Evolutionary conservation across 2,888 invertebrate genomes (phyloP).

Genomic region (Glaucopsyche alexis): DNA sequence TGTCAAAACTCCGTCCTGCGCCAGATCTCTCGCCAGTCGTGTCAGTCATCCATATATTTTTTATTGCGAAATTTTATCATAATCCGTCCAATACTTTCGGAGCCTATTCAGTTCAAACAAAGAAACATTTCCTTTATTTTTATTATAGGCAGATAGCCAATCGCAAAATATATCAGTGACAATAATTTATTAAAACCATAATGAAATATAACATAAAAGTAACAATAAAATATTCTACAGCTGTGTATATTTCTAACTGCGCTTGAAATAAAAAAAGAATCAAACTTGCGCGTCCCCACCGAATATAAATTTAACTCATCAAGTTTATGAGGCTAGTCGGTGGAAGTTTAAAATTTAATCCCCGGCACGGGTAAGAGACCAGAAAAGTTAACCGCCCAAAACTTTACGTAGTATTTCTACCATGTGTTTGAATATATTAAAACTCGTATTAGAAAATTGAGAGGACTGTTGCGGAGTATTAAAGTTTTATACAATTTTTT

Average conservation of each 20-base stretch:
- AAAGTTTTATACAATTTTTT: conserved; percentile 27
- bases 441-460: conserved; percentile 37
- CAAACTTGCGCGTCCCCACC: conserved; percentile 50
- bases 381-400: conserved; percentile 69
- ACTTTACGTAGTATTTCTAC: conserved; percentile 49
- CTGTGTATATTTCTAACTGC: conserved; percentile 1
- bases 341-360: conserved; percentile 73
- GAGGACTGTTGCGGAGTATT: conserved; percentile 22
- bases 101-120: no score
- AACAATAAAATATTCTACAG: conserved; percentile 8
- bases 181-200: background rate
- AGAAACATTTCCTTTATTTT: no score
- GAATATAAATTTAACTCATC: conserved; percentile 63
- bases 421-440: conserved; percentile 43
- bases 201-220: conserved; percentile 6
- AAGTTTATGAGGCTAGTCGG: conserved; percentile 67
- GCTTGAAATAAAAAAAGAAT: conserved; percentile 36
- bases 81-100: no score
- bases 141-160: no score
- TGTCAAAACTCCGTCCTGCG: no score
- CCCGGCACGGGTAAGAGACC: conserved; percentile 62
- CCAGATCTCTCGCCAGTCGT: no score
- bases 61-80: no score
- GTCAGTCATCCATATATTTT: no score
- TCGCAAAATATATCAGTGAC: no score